phyloP scores from a whole-genome alignment of 2,113 vertebrate genomes.

The Ophthalmolycus amberensis region DNA sequence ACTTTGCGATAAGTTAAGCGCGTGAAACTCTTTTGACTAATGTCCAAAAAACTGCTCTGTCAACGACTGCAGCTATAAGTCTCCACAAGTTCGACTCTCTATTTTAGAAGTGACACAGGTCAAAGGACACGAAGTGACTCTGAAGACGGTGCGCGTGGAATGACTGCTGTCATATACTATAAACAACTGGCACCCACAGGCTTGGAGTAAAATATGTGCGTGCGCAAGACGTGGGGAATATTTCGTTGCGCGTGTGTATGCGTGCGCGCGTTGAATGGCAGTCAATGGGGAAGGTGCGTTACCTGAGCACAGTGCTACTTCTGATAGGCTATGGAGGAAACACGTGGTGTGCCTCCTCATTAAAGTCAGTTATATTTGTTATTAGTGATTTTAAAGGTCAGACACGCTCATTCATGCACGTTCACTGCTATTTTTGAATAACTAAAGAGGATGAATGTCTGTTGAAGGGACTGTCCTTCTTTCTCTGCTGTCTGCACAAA shows the following conservation, averaged over 20 bases:
- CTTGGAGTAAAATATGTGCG: slow-evolving; percentile 9
- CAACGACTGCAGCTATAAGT: slow-evolving; percentile 58
- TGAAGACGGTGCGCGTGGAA: slow-evolving; percentile 20
- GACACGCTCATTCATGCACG: slow-evolving; percentile 14
- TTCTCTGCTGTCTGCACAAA: not conserved
- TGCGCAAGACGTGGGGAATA: slow-evolving; percentile 15
- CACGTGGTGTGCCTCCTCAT: too few relatives aligned
- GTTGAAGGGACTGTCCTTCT: slow-evolving; percentile 3
- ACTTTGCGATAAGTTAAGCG: not conserved
- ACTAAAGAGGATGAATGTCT: slow-evolving; percentile 18
- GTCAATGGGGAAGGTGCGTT: not conserved
- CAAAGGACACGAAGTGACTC: slow-evolving; percentile 60
- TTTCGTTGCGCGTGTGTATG: not conserved
- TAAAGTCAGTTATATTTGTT: not conserved
- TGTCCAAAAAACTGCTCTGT: slow-evolving; percentile 43
- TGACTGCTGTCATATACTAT: slow-evolving; percentile 54
- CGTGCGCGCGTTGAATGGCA: not conserved
- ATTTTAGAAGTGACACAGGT: slow-evolving; percentile 72
- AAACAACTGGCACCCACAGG: not conserved
- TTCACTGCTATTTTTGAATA: slow-evolving; percentile 1
- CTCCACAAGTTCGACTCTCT: slow-evolving; percentile 64
- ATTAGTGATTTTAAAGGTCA: slow-evolving; percentile 14
- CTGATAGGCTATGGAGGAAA: not conserved
- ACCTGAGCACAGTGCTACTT: not conserved
- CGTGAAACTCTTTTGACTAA: slow-evolving; percentile 24